These are phyloP conservation scores for Luperina testacea DNA, from an alignment of 2,888 invertebrate species.

Conservation along the genomic window DNA sequence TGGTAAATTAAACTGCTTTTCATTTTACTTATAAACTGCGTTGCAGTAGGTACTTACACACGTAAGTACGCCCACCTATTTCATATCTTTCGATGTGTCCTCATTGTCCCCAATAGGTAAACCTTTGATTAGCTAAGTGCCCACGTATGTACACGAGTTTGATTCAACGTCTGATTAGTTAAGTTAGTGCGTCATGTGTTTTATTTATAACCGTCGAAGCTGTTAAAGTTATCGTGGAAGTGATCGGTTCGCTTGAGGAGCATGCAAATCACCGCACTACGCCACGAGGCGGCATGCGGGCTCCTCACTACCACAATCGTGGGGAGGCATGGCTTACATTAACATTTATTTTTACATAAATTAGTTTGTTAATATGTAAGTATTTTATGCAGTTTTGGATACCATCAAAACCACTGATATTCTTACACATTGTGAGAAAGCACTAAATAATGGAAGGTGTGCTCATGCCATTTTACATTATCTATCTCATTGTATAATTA, in stretches of 20 bases:
- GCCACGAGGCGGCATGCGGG: conserved; percentile 79
- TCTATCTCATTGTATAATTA: neutral
- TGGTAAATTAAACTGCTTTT: conserved; percentile 12
- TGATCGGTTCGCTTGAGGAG: conserved; percentile 72
- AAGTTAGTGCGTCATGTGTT: conserved; percentile 60
- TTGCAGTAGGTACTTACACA: neutral
- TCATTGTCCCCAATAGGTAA: conserved; percentile 6
- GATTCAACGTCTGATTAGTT: conserved; percentile 56
- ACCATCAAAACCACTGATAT: conserved; percentile 16
- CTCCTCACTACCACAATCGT: conserved; percentile 67
- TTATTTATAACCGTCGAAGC: conserved; percentile 65
- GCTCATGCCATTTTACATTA: neutral
- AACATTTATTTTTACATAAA: conserved; percentile 34
- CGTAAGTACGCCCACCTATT: neutral
- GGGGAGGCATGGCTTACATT: conserved; percentile 64
- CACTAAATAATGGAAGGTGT: neutral
- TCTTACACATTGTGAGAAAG: neutral
- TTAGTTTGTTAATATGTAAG: conserved; percentile 4
- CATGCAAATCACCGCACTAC: conserved; percentile 87
- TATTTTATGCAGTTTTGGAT: conserved; percentile 28
- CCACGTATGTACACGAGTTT: conserved; percentile 33
- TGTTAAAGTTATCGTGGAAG: conserved; percentile 72
- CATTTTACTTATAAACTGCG: neutral
- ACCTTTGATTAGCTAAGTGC: conserved; percentile 44
- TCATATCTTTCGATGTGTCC: conserved; percentile 1